Base-by-base conservation (phyloP, 2,113 vertebrate species). In the Tragelaphus imberbis region DNA sequence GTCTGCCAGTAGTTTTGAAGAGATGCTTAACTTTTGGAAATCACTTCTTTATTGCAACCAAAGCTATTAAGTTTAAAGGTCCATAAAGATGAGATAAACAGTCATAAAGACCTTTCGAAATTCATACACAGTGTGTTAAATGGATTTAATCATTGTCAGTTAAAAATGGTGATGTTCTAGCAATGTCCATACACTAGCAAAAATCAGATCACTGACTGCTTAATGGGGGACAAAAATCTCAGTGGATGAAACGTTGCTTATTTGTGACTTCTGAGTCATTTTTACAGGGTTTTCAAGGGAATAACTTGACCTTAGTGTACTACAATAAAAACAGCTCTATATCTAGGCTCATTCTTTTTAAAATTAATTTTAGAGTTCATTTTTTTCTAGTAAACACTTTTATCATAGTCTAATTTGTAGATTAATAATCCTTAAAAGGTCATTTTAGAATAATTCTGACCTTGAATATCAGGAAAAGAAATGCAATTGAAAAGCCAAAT, bases 41-140 rank as follows among this genome's bases (percentile, higher is more conserved):
- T 94, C 23, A 88, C 53, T 92, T 95, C 36, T 88, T 94, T 96
- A 94, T 92, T 97, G 59, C 36, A 96, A 86, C 61, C 51, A 82
- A 97, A 84, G 51, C 88, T 88, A 80, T 97, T 96, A 97, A 88
- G 58, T 87, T 97, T 94, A 94, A 96, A 97, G 59, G 33, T 91
- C 47, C 58, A 49, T 88, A 94, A 96, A 95, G 59, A 95, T 95
- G 86, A 88, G 85, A 65, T 92, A 96, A 96, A 93, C 49, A 90
- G 59, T 51, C 30, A 85, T 90, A 90, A 95, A 91, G 16, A 6
- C 36, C 49, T 97, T 97, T 95, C 90, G 23, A 97, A 88, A 97
- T 89, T 95, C 88, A 94, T 79, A 81, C 3, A 44, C 75, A 77
- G 44, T 89, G 27, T 94, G 11, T 49, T 79, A 80, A 94, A 94